phyloP scores from a whole-genome alignment of 2,113 vertebrate species.

The Probosciger aterrimus region DNA sequence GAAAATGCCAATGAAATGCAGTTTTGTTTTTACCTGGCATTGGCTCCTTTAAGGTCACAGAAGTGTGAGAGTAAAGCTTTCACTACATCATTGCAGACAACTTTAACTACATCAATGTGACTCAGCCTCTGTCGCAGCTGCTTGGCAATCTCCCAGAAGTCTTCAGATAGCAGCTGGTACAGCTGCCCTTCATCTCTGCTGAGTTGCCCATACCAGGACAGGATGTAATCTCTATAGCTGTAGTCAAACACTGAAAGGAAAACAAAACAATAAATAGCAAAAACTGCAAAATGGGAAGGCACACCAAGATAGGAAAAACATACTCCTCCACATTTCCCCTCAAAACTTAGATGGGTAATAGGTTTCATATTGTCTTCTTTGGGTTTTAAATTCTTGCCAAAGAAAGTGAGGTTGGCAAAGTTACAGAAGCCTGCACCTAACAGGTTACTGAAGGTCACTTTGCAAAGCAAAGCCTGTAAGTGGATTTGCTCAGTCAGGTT shows the following conservation, averaged over 20 bases:
- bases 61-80: conserved; percentile 90
- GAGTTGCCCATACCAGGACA: conserved; percentile 91
- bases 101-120: conserved; percentile 88
- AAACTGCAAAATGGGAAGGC: not conserved
- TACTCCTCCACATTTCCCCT: not conserved
- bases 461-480: conserved; percentile 45
- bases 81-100: conserved; percentile 91
- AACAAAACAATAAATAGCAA: conserved; percentile 20
- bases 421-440: not conserved
- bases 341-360: not conserved
- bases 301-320: not conserved
- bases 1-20: not conserved
- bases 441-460: conserved; percentile 35
- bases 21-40: conserved; percentile 80
- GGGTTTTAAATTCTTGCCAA: not conserved
- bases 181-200: conserved; percentile 91
- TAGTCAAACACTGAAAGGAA: conserved; percentile 90
- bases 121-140: conserved; percentile 86
- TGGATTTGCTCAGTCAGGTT: conserved; percentile 49
- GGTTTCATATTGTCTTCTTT: not conserved
- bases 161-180: conserved; percentile 91
- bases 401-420: not conserved
- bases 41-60: conserved; percentile 94
- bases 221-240: conserved; percentile 93
- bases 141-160: conserved; percentile 92